Evolutionary conservation across 2,888 invertebrate genomes (phyloP).

Genomic region (Chrysolina haemoptera): DNA sequence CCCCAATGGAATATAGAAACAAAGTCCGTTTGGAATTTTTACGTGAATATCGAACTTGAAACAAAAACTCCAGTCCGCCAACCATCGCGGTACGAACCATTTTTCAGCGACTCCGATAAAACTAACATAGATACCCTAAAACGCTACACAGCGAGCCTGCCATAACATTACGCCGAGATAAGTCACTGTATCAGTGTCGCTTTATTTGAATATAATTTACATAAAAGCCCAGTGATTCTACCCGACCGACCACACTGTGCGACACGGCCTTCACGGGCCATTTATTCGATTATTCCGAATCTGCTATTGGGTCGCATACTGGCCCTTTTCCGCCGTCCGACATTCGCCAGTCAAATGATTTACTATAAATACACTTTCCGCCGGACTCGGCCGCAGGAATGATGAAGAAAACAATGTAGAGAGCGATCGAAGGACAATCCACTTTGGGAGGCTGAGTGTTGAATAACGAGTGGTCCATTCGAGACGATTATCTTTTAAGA

Average conservation of each 20-base stretch:
- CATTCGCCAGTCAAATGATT: slow-evolving; percentile 26
- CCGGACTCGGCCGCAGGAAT: slow-evolving; percentile 18
- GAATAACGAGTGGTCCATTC: background rate
- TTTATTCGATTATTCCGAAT: slow-evolving; percentile 37
- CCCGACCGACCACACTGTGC: slow-evolving; percentile 25
- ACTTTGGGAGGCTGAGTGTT: background rate
- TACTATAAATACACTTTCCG: slow-evolving; percentile 28
- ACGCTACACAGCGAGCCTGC: slow-evolving; percentile 5
- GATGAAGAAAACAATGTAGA: slow-evolving; percentile 5
- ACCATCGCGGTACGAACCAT: background rate
- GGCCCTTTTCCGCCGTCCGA: slow-evolving; percentile 25
- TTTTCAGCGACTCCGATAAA: slow-evolving; percentile 2
- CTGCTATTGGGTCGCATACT: slow-evolving; percentile 32
- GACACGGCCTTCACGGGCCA: slow-evolving; percentile 27
- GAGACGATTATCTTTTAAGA: too few species aligned
- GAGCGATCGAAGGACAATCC: background rate
- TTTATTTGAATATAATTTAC: slow-evolving; percentile 32
- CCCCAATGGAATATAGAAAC: too few species aligned
- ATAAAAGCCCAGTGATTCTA: slow-evolving; percentile 29
- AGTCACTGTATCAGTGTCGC: slow-evolving; percentile 8
- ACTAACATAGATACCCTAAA: background rate
- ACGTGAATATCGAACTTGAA: background rate
- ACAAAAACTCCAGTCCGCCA: background rate
- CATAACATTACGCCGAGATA: slow-evolving; percentile 6
- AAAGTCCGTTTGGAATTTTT: background rate